Conservation (phyloP, 2,888 invertebrate species). For the Macrostomum cliftonense region DNA sequence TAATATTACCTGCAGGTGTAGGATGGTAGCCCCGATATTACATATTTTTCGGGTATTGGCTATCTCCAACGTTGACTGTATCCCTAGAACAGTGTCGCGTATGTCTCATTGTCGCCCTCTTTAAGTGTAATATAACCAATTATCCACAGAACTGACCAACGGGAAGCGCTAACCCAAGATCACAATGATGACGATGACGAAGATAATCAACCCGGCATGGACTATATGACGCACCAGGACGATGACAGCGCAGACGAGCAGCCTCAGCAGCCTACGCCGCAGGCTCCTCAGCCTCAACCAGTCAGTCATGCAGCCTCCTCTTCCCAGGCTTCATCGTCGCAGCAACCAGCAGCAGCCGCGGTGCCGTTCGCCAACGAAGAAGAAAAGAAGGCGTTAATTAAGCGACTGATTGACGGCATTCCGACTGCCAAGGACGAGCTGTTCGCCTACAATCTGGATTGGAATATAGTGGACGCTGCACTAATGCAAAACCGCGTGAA, state of each 20-base stretch:
- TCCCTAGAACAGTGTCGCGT: no score
- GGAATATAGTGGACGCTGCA: conserved; percentile 57
- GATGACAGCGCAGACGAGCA: not conserved
- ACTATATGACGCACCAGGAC: not conserved
- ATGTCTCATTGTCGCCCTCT: no score
- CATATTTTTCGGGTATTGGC: no score
- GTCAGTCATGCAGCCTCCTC: no score
- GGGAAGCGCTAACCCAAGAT: no score
- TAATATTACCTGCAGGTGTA: no score
- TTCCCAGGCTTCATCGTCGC: no score
- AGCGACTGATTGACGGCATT: conserved; percentile 89
- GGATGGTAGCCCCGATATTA: no score
- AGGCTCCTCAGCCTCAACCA: not conserved
- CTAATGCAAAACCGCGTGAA: conserved; percentile 85
- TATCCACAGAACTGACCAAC: no score
- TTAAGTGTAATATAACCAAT: no score
- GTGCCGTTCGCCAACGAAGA: not conserved
- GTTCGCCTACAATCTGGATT: conserved; percentile 81
- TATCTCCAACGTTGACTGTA: no score
- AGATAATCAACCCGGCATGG: not conserved
- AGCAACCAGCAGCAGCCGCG: not conserved
- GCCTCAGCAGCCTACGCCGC: not conserved
- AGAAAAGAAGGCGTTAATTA: conserved; percentile 85
- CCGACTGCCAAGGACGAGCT: conserved; percentile 89
- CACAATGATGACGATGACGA: not conserved